Evolutionary conservation across 2,113 vertebrate species (phyloP), one percentile per base, ranked within the genome.

Genomic region (Tragelaphus imberbis): DNA sequence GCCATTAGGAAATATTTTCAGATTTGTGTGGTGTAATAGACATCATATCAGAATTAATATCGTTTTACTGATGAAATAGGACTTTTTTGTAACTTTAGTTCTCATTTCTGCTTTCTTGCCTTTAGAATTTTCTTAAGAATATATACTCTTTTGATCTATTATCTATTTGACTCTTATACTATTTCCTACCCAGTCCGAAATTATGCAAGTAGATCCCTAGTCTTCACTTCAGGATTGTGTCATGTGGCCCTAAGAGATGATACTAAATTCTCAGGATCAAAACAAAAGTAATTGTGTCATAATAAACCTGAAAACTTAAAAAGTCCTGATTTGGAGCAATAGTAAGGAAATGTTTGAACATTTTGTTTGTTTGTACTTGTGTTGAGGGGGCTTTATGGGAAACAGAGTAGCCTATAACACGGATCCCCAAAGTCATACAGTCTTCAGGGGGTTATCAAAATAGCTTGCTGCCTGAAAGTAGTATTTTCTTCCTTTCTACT

Each of bases 161-260:
- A 17, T 30, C 36, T 85, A 33, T 28, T 85, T 95, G 30, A 23
- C 47, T 63, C 19, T 91, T 68, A 19, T 5, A 36, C 79, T 89
- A 23, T 94, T 86, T 97, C 28, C 61, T 94, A 36, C n/a, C 25
- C 56, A 61, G n/a, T 85, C 49, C 79, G 61, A 94, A 95, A 88
- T 80, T 91, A 56, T 40, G 53, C 91, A 91, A 94, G 11, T 25
- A 84, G 84, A 87, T 90, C 12, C 79, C 36, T 21, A 92, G 13
- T 82, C 53, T 49, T 82, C 7, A 84, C 10, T 17, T 90, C 55
- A 61, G 91, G 23, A 90, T 87, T 8, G 28, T 27, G 68, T 92
- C 49, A 0, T 79, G 33, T 47, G 28, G 6, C 55, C 44, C 56
- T 87, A 80, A 86, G 23, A 59, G 27, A 27, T 71, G 27, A 15